Evolutionary conservation across 1,140 invertebrate genomes (phyloP).

Genomic region (Drepana arcuata): DNA sequence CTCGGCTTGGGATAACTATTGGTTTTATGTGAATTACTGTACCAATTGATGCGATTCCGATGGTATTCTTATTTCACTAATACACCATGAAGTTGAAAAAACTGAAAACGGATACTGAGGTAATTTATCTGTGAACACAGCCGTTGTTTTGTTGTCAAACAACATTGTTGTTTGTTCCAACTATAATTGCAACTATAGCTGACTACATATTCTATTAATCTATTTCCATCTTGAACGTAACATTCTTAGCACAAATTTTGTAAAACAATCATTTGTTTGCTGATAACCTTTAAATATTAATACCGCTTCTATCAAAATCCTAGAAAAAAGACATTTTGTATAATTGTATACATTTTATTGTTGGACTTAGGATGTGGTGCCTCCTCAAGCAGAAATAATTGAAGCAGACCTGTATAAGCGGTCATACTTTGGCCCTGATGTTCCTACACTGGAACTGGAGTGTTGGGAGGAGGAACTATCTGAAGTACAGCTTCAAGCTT

Average conservation of each 20-base stretch:
- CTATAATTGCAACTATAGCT: no score
- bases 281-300: background rate
- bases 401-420: slow-evolving; percentile 63
- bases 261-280: background rate
- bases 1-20: no score
- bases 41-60: no score
- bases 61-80: no score
- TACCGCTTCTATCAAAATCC: background rate
- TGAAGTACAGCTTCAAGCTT: slow-evolving; percentile 72
- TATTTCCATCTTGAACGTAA: no score
- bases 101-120: slow-evolving; percentile 39
- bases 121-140: slow-evolving; percentile 13
- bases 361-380: slow-evolving; percentile 31
- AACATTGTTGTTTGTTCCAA: background rate
- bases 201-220: no score
- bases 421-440: slow-evolving; percentile 65
- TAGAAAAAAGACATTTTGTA: no score
- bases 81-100: slow-evolving; percentile 53
- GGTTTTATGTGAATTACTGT: no score
- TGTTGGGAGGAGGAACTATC: slow-evolving; percentile 79
- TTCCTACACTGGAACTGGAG: slow-evolving; percentile 76
- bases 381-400: slow-evolving; percentile 58
- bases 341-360: no score
- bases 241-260: background rate
- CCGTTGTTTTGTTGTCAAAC: background rate